Evolutionary conservation across 2,113 vertebrate genomes (phyloP).

Genomic region (Melierax canorus): DNA sequence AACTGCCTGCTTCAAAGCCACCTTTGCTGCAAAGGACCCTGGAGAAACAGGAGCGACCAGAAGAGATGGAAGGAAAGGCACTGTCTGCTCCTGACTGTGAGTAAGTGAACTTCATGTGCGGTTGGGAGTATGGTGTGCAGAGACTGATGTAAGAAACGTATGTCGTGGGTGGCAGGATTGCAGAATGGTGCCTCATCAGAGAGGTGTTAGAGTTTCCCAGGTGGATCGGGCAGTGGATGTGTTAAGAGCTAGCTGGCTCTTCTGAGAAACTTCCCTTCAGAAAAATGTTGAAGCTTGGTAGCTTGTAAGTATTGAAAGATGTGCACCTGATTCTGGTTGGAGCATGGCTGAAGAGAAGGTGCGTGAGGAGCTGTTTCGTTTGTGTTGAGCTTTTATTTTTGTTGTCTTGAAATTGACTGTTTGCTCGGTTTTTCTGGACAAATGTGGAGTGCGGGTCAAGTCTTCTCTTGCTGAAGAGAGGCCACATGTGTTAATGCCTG

Average conservation of each 20-base stretch:
- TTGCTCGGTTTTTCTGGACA: not conserved
- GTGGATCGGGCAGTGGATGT: not conserved
- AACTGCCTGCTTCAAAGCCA: not conserved
- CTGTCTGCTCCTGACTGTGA: not conserved
- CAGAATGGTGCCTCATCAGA: not conserved
- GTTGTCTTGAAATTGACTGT: not conserved
- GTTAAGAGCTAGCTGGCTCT: not conserved
- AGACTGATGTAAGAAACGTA: fast-evolving
- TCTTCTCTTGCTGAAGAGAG: not conserved
- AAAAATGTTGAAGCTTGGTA: not conserved
- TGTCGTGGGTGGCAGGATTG: not conserved
- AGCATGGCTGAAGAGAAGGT: not conserved
- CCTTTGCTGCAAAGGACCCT: not conserved
- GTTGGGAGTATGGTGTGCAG: not conserved
- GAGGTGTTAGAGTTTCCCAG: not conserved
- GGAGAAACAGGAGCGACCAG: fast-evolving
- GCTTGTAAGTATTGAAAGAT: not conserved
- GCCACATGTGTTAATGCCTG: not conserved
- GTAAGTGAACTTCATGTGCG: fast-evolving
- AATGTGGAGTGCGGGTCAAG: not conserved
- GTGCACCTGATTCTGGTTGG: not conserved
- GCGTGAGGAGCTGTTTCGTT: not conserved
- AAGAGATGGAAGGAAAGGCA: not conserved
- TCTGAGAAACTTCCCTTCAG: not conserved
- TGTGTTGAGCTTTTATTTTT: not conserved